Conservation (phyloP, 2,888 invertebrate genomes). For the Geophilus truncorum region DNA sequence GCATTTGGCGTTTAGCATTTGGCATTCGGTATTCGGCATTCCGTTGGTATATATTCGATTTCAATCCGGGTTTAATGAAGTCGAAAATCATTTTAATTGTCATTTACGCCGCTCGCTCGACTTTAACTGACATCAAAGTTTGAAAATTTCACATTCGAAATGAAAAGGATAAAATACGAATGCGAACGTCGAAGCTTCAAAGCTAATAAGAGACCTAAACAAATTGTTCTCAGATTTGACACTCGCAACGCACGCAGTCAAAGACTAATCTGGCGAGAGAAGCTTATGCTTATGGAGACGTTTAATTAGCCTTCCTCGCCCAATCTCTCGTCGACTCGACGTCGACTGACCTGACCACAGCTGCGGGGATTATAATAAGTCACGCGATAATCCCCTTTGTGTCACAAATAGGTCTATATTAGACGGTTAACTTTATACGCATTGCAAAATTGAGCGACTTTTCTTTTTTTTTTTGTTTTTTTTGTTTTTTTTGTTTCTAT, state of each 20-base stretch:
- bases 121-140: no score
- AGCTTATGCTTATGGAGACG: background rate
- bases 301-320: background rate
- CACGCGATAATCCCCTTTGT: background rate
- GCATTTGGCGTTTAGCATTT: no score
- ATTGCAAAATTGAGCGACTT: no score
- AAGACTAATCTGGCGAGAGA: background rate
- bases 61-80: background rate
- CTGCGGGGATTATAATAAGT: conserved; percentile 11
- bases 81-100: no score
- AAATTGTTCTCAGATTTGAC: conserved; percentile 1
- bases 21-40: no score
- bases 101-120: no score
- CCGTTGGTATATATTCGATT: background rate
- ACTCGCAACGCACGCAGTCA: background rate
- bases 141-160: background rate
- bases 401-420: no score
- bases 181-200: background rate
- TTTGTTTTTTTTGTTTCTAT: no score
- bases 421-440: background rate
- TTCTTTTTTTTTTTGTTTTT: no score
- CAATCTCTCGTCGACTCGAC: background rate
- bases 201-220: background rate
- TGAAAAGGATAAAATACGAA: background rate
- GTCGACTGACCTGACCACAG: background rate